These are phyloP conservation scores for Mormoops blainvillei DNA, from an alignment of 2,113 vertebrate genomes.

Conservation along the genomic window DNA sequence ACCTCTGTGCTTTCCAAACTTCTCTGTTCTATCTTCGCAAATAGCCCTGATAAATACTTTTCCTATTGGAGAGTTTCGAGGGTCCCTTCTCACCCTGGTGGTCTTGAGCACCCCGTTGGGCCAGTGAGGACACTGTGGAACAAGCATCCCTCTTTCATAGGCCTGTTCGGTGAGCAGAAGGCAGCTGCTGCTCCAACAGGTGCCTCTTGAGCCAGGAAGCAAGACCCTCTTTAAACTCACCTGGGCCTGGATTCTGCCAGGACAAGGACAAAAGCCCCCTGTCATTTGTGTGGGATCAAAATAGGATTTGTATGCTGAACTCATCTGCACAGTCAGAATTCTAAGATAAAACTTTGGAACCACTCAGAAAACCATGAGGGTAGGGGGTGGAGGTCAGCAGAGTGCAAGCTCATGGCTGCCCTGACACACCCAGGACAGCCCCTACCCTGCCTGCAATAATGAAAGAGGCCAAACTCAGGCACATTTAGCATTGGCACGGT, in stretches of 20 bases:
- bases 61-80: neutral
- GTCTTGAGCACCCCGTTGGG: neutral
- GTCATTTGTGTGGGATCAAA: neutral
- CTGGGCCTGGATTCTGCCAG: neutral
- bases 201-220: neutral
- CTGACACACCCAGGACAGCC: neutral
- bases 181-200: too few relatives aligned
- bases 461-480: neutral
- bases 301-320: neutral
- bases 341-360: neutral
- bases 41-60: neutral
- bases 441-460: neutral
- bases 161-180: neutral
- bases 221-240: neutral
- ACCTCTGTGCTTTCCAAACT: neutral
- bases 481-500: neutral
- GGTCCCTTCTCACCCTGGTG: neutral
- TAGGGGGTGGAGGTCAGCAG: neutral
- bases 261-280: neutral
- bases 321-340: neutral
- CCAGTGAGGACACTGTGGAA: too few relatives aligned
- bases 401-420: neutral
- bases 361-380: neutral
- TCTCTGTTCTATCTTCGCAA: neutral
- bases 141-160: neutral